These are phyloP conservation scores for Arothron firmamentum DNA, from an alignment of 2,113 vertebrate species.

Conservation along the genomic window DNA sequence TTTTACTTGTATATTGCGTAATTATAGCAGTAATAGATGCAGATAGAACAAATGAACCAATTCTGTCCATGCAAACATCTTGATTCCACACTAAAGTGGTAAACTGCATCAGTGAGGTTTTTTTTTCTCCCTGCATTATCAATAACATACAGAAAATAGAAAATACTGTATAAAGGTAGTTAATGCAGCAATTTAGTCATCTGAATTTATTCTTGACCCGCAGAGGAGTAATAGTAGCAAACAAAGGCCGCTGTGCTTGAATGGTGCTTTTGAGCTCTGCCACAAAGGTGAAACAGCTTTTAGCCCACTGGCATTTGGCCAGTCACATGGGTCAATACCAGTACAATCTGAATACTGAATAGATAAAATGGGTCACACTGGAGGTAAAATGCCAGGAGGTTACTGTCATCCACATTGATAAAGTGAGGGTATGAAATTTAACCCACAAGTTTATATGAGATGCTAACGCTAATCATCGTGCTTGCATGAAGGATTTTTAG, in stretches of 20 bases:
- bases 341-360: constrained; percentile 34
- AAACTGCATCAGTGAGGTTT: background rate
- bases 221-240: constrained; percentile 18
- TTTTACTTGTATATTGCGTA: too few relatives aligned
- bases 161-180: too few relatives aligned
- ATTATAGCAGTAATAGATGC: too few relatives aligned
- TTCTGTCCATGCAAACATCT: background rate
- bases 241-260: constrained; percentile 36
- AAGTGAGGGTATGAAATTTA: constrained; percentile 16
- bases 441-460: constrained; percentile 15
- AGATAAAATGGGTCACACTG: constrained; percentile 51
- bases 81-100: constrained; percentile 1
- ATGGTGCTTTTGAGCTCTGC: constrained; percentile 8
- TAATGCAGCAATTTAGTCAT: background rate
- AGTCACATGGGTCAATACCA: constrained; percentile 53
- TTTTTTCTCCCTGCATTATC: background rate
- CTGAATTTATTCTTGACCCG: background rate
- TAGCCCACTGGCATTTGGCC: constrained; percentile 51
- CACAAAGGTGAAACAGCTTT: constrained; percentile 32
- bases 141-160: too few relatives aligned
- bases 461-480: constrained; percentile 10
- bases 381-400: constrained; percentile 63
- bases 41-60: too few relatives aligned
- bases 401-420: constrained; percentile 48
- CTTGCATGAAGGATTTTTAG: too few relatives aligned